Evolutionary conservation across 2,888 invertebrate genomes (phyloP), one percentile per base, ranked within the genome.

Genomic region (Limnephilus auricula): DNA sequence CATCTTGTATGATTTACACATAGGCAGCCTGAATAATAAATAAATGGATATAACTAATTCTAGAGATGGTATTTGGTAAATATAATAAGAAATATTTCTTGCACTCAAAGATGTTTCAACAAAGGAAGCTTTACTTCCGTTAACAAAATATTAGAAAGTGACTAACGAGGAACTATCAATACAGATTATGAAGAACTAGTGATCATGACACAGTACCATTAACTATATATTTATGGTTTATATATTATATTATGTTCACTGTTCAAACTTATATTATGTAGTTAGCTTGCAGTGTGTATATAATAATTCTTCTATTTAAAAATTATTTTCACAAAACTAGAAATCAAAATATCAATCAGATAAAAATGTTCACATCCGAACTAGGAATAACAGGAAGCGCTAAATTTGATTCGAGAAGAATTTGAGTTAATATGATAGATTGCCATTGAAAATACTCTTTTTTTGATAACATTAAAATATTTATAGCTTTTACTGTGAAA

Each of bases 401-500:
- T 88, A 88, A 34, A 34, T 32, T 88, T 88, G 32, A 37, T 79
- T 78, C 3, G 34, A 88, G 78, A 78, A 78, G 65, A 88, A 88
- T 88, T 88, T 78, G n/a, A 88, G 32, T 34, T 32, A 80, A 80
- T 80, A 31, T 25, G 18, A 85, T 85, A 85, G 87, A 78, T 88
- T 78, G 78, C 78, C 78, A 89, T 89, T 89, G 78, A 78, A 78
- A 78, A 88, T 78, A 88, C 78, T 45, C 31, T 88, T 85, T 88
- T 18, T 85, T 45, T 78, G 79, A 85, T 85, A 87, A 92, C 92
- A 92, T 92, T 91, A 92, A 90, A 92, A 93, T 78, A 88, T 91
- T 92, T 92, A 90, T 92, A 93, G 93, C 93, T 90, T 93, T 92
- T 93, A 93, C 93, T 92, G 93, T 92, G 91, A 92, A 90, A 92